phyloP scores from a whole-genome alignment of 1,140 invertebrate genomes.

The Sinella curviseta region DNA sequence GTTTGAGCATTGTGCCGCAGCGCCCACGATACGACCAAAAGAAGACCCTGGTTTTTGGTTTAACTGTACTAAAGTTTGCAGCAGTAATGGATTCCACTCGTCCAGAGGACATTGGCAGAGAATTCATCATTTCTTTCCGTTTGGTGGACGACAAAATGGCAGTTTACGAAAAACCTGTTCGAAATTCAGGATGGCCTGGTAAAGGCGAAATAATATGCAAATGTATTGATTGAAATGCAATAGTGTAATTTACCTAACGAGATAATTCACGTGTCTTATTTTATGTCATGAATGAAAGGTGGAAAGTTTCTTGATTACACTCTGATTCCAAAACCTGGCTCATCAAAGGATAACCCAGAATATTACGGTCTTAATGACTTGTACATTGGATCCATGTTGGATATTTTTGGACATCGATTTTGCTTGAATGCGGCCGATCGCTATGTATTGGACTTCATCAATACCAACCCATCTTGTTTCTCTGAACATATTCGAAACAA shows the following conservation, averaged over 20 bases:
- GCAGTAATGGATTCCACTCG: conserved; percentile 52
- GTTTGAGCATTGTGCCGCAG: conserved; percentile 67
- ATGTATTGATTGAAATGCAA: too few species aligned
- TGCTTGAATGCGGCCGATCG: conserved; percentile 37
- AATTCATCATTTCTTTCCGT: conserved; percentile 46
- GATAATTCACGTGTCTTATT: background rate
- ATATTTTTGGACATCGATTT: conserved; percentile 43
- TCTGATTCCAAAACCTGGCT: conserved; percentile 36
- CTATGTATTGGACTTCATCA: conserved; percentile 42
- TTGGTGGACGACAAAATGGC: conserved; percentile 45
- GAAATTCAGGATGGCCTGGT: conserved; percentile 45
- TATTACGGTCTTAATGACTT: conserved; percentile 45
- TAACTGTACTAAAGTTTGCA: conserved; percentile 57
- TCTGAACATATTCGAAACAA: conserved; percentile 40
- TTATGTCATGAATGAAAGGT: conserved; percentile 3
- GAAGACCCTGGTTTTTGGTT: conserved; percentile 55
- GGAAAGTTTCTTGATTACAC: conserved; percentile 46
- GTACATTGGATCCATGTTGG: conserved; percentile 40
- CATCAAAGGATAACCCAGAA: conserved; percentile 45
- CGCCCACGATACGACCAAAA: conserved; percentile 59
- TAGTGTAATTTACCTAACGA: too few species aligned
- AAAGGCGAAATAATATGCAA: too few species aligned
- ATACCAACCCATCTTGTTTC: conserved; percentile 43
- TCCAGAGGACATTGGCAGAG: conserved; percentile 47
- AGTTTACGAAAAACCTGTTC: conserved; percentile 42